Percentiles rank a stretch among this genome's conserved stretches.
Evolutionary conservation across 2,113 vertebrate species (phyloP).

Genomic region (Catagonus wagneri): DNA sequence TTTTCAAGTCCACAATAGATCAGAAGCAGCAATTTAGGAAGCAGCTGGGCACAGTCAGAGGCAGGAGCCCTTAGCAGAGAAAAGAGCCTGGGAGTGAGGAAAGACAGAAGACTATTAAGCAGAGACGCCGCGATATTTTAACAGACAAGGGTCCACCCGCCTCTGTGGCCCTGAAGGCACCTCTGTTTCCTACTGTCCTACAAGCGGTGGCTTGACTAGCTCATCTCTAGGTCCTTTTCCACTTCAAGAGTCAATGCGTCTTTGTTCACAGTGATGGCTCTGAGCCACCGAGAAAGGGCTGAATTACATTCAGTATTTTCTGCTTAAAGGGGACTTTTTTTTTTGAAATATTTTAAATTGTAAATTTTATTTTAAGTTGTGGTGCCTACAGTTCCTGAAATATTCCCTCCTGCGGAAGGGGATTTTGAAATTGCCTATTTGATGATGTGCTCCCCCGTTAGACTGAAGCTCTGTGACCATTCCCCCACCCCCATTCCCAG

Average conservation of each 20-base stretch:
- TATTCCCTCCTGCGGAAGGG: neutral
- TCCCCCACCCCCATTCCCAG: rapidly evolving
- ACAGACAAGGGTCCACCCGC: rapidly evolving
- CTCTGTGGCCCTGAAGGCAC: rapidly evolving
- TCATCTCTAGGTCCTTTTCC: neutral
- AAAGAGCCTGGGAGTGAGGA: neutral
- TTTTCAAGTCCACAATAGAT: neutral
- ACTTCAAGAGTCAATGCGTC: neutral
- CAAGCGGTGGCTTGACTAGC: neutral
- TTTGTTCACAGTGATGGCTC: neutral
- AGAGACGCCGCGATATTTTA: neutral
- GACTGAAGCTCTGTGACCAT: neutral
- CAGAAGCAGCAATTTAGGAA: neutral
- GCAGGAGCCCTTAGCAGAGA: neutral
- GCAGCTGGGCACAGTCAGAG: neutral
- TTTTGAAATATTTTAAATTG: constrained; percentile 52
- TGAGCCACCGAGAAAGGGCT: neutral
- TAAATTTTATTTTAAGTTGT: constrained; percentile 69
- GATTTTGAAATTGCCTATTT: neutral
- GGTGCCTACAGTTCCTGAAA: constrained; percentile 38
- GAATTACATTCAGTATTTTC: constrained; percentile 20
- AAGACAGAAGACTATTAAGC: rapidly evolving
- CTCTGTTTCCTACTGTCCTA: neutral
- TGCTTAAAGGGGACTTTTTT: constrained; percentile 48
- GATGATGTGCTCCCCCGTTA: neutral